phyloP scores from a whole-genome alignment of 1,140 invertebrate genomes.

The Delia radicum region DNA sequence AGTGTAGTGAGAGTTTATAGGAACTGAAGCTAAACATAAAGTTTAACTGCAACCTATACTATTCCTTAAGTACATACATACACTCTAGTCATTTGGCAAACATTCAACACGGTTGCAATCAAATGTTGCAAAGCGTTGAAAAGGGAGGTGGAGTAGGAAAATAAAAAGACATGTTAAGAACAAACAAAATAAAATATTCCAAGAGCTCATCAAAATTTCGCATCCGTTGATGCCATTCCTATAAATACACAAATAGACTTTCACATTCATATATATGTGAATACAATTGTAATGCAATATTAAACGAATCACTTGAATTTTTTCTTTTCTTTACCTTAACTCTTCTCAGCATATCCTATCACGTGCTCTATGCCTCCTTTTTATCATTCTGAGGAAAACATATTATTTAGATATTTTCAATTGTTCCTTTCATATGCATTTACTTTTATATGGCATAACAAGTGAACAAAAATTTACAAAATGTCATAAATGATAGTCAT shows the following conservation, averaged over 20 bases:
- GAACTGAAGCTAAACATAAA: background rate
- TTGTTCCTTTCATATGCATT: background rate
- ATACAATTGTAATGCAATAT: constrained; percentile 1
- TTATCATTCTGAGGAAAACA: background rate
- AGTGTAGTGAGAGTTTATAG: background rate
- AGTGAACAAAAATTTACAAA: background rate
- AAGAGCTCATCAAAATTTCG: background rate
- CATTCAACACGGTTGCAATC: background rate
- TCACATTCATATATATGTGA: background rate
- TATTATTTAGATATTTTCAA: background rate
- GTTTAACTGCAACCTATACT: background rate
- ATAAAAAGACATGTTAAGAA: background rate
- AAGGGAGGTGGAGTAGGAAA: too few species aligned
- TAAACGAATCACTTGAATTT: background rate
- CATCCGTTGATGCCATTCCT: background rate
- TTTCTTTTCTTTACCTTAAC: background rate
- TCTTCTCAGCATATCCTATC: background rate
- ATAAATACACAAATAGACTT: too few species aligned
- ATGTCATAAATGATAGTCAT: background rate
- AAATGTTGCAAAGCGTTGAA: background rate
- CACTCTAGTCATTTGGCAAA: background rate
- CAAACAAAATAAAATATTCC: background rate
- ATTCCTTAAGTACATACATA: background rate
- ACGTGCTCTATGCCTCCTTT: too few species aligned
- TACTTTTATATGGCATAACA: background rate